A percentile compares a stretch with the other conserved stretches of the same genome.
Evolutionary conservation across 2,888 invertebrate species (phyloP).

Genomic region (Laothoe populi): DNA sequence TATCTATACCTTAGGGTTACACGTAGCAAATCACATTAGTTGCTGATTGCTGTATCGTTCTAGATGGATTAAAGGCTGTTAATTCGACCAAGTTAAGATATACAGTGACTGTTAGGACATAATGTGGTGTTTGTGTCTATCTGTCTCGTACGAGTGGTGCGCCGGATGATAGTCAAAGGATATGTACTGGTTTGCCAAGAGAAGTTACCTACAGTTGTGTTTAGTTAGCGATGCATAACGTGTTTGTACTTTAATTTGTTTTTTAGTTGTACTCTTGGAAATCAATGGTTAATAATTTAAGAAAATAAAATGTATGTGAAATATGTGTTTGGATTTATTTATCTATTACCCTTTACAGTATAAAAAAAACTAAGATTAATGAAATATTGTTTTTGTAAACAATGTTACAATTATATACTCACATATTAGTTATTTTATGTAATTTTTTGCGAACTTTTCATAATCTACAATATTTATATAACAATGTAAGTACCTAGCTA

Average conservation of each 20-base stretch:
- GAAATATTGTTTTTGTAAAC: not conserved
- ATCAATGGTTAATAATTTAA: slow-evolving; percentile 85
- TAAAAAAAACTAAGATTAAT: not conserved
- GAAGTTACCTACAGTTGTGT: slow-evolving; percentile 85
- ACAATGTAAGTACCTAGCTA: too few species aligned
- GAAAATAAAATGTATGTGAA: slow-evolving; percentile 85
- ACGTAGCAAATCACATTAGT: slow-evolving; percentile 76
- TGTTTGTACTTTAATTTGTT: slow-evolving; percentile 86
- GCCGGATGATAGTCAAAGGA: slow-evolving; percentile 78
- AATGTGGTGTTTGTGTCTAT: slow-evolving; percentile 53
- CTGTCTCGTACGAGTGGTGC: slow-evolving; percentile 78
- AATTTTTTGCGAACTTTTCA: too few species aligned
- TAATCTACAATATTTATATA: too few species aligned
- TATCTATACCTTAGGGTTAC: slow-evolving; percentile 71
- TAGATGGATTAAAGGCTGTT: slow-evolving; percentile 75
- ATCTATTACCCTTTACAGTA: not conserved
- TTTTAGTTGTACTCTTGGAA: slow-evolving; percentile 85
- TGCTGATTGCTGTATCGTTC: slow-evolving; percentile 74
- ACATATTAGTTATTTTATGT: too few species aligned
- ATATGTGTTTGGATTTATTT: slow-evolving; percentile 56
- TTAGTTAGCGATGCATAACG: slow-evolving; percentile 84
- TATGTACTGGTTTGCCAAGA: slow-evolving; percentile 82
- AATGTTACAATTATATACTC: too few species aligned
- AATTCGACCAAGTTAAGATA: slow-evolving; percentile 73
- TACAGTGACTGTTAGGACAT: slow-evolving; percentile 62